phyloP scores from a whole-genome alignment of 2,797 vertebrate genomes.

The Hippocampus kuda region DNA sequence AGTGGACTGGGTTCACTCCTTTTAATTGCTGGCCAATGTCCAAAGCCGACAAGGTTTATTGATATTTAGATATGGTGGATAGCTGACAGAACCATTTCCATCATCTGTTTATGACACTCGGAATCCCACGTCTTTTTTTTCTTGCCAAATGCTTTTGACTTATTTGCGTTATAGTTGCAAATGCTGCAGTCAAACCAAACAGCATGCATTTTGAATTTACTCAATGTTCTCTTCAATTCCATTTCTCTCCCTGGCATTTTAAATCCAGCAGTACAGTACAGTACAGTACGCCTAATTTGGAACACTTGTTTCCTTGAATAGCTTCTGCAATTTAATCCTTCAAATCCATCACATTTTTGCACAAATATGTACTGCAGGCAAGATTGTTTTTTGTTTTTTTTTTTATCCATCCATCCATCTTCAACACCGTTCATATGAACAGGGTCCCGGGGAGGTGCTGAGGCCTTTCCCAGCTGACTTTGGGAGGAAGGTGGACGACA shows the following conservation, averaged over 20 bases:
- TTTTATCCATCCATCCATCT: no score
- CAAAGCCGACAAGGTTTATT: conserved; percentile 12
- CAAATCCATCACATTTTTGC: neutral
- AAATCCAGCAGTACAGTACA: neutral
- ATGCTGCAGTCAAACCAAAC: no score
- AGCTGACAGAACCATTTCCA: neutral
- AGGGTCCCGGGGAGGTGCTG: no score
- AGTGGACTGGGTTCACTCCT: conserved; percentile 15
- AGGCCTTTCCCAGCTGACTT: no score
- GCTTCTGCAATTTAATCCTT: no score
- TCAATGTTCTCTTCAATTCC: neutral
- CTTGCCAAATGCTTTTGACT: neutral
- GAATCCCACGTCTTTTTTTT: neutral
- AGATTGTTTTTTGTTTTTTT: no score
- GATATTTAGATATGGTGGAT: neutral
- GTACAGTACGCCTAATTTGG: neutral
- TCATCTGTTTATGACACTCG: no score
- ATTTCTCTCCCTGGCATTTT: neutral
- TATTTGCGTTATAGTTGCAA: no score
- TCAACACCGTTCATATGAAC: no score
- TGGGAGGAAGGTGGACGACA: no score
- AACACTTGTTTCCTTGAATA: neutral
- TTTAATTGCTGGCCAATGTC: conserved; percentile 22
- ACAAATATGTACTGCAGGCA: neutral
- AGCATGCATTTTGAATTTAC: no score